These are phyloP conservation scores for Eupithecia dodoneata DNA, from an alignment of 2,888 invertebrate species.

Conservation along the genomic window DNA sequence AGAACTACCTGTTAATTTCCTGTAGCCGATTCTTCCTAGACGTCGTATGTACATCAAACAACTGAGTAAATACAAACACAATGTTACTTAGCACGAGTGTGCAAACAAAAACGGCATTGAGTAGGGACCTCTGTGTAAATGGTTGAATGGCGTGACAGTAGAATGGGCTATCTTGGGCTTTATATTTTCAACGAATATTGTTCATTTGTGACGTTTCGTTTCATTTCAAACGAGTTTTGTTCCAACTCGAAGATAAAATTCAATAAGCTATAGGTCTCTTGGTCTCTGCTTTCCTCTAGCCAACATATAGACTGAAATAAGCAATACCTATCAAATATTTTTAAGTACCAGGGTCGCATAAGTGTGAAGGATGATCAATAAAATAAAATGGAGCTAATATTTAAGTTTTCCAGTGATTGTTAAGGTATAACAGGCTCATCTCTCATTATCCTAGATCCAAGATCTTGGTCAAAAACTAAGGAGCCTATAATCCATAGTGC, in stretches of 20 bases:
- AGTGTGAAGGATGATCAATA: too few relatives aligned
- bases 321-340: too few relatives aligned
- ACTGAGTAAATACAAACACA: neutral
- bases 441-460: too few relatives aligned
- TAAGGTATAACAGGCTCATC: too few relatives aligned
- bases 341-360: too few relatives aligned
- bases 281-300: too few relatives aligned
- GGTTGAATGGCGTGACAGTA: neutral
- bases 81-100: neutral
- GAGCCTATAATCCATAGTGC: too few relatives aligned
- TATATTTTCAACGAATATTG: neutral
- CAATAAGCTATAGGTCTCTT: too few relatives aligned
- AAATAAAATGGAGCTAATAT: too few relatives aligned
- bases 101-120: conserved; percentile 6
- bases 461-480: neutral
- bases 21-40: neutral
- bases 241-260: neutral
- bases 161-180: neutral
- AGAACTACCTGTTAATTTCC: neutral
- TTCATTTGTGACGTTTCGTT: too few relatives aligned
- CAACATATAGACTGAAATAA: too few relatives aligned
- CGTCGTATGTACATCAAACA: neutral
- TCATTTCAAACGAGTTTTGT: neutral
- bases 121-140: neutral
- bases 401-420: too few relatives aligned